Evolutionary conservation across 1,140 invertebrate genomes (phyloP).

Genomic region (Schmidtea mediterranea): DNA sequence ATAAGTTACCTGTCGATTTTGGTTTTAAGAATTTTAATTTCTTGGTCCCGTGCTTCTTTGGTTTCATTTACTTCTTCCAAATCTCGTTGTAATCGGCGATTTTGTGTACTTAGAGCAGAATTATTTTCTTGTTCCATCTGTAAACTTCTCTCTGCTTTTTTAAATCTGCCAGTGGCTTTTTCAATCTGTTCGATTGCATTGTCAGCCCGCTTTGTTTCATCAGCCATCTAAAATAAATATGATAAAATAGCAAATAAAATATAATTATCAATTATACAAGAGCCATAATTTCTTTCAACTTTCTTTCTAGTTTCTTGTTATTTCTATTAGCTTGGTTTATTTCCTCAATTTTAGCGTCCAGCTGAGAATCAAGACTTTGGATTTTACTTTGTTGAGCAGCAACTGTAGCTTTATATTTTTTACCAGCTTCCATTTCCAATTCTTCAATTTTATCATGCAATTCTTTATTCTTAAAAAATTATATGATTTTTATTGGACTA

Average conservation of each 20-base stretch:
- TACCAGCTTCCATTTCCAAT: slow-evolving; percentile 1
- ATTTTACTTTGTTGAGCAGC: slow-evolving; percentile 1
- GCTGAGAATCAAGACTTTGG: background rate
- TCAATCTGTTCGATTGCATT: slow-evolving; percentile 1
- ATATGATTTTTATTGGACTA: background rate
- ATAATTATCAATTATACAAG: background rate
- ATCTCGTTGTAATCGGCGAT: slow-evolving; percentile 6
- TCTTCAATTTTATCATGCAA: background rate
- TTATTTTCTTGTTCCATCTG: background rate
- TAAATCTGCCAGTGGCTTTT: background rate
- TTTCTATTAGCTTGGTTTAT: background rate
- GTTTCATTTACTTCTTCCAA: slow-evolving; percentile 3
- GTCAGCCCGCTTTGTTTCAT: background rate
- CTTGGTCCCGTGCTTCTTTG: background rate
- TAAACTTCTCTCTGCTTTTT: background rate
- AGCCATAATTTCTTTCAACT: slow-evolving; percentile 2
- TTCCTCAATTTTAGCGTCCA: background rate
- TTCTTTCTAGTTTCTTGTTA: background rate
- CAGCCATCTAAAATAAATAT: background rate
- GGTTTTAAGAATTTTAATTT: background rate
- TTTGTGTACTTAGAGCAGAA: background rate
- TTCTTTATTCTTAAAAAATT: background rate
- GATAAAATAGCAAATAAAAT: background rate
- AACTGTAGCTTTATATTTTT: background rate
- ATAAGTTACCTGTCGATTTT: background rate